Evolutionary conservation across 2,113 vertebrate genomes (phyloP).

Genomic region (Thryonomys swinderianus): DNA sequence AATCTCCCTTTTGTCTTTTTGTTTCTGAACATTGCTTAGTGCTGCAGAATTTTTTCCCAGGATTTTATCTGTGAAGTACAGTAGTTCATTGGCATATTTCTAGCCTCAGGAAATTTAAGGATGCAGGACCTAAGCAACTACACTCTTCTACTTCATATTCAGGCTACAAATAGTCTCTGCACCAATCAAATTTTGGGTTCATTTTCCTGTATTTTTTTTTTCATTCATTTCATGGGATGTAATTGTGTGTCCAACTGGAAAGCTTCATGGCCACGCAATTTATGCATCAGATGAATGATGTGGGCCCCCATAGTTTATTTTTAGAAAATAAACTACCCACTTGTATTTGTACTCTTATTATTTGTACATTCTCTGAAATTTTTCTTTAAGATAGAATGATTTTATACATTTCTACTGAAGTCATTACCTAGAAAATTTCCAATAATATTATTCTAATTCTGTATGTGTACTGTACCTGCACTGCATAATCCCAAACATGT

Average conservation of each 20-base stretch:
- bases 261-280: not conserved
- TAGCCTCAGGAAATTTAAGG: slow-evolving; percentile 59
- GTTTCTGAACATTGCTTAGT: slow-evolving; percentile 58
- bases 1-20: slow-evolving; percentile 60
- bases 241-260: not conserved
- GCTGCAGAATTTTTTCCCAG: not conserved
- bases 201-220: slow-evolving; percentile 38
- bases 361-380: not conserved
- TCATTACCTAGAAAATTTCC: not conserved
- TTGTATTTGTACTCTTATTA: slow-evolving; percentile 23
- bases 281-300: slow-evolving; percentile 24
- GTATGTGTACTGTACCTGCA: not conserved
- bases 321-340: not conserved
- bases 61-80: slow-evolving; percentile 49
- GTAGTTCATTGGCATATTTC: slow-evolving; percentile 48
- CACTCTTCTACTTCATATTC: slow-evolving; percentile 32
- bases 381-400: not conserved
- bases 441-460: slow-evolving; percentile 37
- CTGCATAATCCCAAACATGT: not conserved
- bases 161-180: not conserved
- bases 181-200: slow-evolving; percentile 6
- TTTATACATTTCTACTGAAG: not conserved
- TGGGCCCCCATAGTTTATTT: not conserved
- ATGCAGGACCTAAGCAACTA: slow-evolving; percentile 11
- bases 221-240: not conserved